Percentiles rank a stretch among this genome's conserved stretches.
phyloP scores from a whole-genome alignment of 2,888 invertebrate species.

The Atherix ibis region DNA sequence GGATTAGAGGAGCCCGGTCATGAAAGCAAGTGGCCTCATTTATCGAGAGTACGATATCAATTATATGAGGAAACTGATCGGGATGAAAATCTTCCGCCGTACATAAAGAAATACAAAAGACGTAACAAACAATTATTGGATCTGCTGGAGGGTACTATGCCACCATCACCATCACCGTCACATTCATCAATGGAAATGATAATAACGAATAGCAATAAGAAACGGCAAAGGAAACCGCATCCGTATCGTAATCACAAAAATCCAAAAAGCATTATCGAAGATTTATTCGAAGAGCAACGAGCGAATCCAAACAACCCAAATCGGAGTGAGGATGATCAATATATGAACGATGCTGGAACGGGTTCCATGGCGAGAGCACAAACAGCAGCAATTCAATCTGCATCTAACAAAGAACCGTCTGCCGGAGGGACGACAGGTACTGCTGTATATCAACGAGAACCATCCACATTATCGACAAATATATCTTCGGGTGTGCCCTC shows the following conservation, averaged over 20 bases:
- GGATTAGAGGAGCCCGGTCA: constrained; percentile 11
- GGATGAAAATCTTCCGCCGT: constrained; percentile 26
- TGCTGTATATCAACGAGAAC: constrained; percentile 7
- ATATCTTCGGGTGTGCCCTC: too few relatives aligned
- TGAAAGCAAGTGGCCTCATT: constrained; percentile 30
- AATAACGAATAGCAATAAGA: background rate
- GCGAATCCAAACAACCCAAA: constrained; percentile 14
- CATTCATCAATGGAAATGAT: background rate
- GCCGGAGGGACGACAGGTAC: too few relatives aligned
- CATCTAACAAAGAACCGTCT: too few relatives aligned
- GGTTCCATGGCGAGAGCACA: constrained; percentile 11
- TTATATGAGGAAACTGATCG: constrained; percentile 18
- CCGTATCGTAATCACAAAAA: constrained; percentile 19
- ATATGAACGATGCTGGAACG: constrained; percentile 7
- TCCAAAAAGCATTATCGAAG: constrained; percentile 17
- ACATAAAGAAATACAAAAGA: constrained; percentile 29
- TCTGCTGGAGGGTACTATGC: constrained; percentile 26
- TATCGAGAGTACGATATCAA: constrained; percentile 26
- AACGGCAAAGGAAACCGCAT: constrained; percentile 8
- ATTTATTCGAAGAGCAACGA: constrained; percentile 23
- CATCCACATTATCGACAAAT: too few relatives aligned
- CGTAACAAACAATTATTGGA: constrained; percentile 29
- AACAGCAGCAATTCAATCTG: constrained; percentile 2
- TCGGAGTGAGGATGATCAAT: constrained; percentile 8
- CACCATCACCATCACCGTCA: constrained; percentile 16